Evolutionary conservation across 2,113 vertebrate genomes (phyloP), one percentile per base, ranked within the genome.

Genomic region (Microtus richardsoni): DNA sequence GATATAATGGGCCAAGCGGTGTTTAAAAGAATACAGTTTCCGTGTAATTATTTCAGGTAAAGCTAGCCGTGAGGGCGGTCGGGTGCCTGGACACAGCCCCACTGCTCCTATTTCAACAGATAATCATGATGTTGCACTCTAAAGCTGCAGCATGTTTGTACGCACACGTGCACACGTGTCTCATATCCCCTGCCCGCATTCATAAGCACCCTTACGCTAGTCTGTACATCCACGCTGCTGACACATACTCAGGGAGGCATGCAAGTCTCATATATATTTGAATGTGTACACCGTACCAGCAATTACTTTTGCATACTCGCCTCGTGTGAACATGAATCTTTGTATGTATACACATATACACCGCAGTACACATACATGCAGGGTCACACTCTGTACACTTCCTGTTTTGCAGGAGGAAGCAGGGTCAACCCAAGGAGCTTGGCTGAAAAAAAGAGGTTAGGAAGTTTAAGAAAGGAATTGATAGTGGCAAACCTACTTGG

Each of bases 401-500:
- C 97, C 97, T 97, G 97, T 98, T 98, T 98, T 96, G 78, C 97
- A 97, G 95, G 97, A 96, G 95, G 73, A 98, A 95, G 96, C 52
- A 47, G 89, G 82, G 95, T 64, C 74, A 66, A 89, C 49, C 49
- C n/a, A 88, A 36, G 49, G 28, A 28, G 74, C 73, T 39, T 39
- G 44, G 36, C 58, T 88, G 62, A 39, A 97, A 92, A 96, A 89
- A 96, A 52, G 97, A 92, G 90, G 80, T 26, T 93, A 44, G 41
- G 94, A 96, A 95, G 17, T 71, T 58, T 21, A 58, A 92, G 70
- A 26, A 96, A 96, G 93, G 97, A 97, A 96, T 70, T 26, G 54
- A 91, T 97, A 95, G 96, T 92, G 97, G 97, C 97, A 98, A 98
- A 97, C 96, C 95, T 97, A 96, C 97, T 98, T 98, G 97, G 97